Percentiles rank a stretch among this genome's conserved stretches.
Conservation (phyloP, 2,113 vertebrate genomes). For the Hydrochoerus hydrochaeris region DNA sequence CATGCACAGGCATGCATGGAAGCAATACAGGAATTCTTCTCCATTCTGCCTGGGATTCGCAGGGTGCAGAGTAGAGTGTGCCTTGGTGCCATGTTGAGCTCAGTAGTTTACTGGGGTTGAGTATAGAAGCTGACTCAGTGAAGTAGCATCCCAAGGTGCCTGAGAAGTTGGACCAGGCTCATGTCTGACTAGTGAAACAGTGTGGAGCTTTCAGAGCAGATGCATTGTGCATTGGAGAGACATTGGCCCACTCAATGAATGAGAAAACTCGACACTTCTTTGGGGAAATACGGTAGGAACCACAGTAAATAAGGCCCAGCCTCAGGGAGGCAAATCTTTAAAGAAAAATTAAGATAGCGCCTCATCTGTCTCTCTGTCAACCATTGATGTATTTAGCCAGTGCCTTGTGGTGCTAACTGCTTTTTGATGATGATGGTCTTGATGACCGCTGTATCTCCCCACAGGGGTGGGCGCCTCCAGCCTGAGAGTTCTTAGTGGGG, state of each 20-base stretch:
- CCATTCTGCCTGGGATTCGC: too few species aligned
- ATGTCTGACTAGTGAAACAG: background rate
- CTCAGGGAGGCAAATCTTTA: conserved; percentile 23
- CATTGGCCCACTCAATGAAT: background rate
- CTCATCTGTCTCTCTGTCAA: conserved; percentile 60
- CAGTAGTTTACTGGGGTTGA: background rate
- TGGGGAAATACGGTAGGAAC: background rate
- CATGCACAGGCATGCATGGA: background rate
- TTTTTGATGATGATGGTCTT: background rate
- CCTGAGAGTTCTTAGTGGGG: too few species aligned
- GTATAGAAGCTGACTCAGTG: background rate
- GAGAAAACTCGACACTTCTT: background rate
- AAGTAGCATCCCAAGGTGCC: background rate
- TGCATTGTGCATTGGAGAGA: background rate
- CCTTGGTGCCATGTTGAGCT: fast-evolving
- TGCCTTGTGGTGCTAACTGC: conserved; percentile 5
- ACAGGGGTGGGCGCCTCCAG: background rate
- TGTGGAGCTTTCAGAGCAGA: background rate
- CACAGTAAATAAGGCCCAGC: conserved; percentile 27
- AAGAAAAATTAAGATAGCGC: conserved; percentile 31
- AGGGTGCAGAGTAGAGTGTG: too few species aligned
- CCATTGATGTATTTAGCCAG: background rate
- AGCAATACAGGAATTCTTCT: background rate
- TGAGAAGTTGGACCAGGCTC: background rate
- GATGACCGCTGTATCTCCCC: background rate